Conservation (phyloP, 2,888 invertebrate genomes). For the Catocala sponsa region DNA sequence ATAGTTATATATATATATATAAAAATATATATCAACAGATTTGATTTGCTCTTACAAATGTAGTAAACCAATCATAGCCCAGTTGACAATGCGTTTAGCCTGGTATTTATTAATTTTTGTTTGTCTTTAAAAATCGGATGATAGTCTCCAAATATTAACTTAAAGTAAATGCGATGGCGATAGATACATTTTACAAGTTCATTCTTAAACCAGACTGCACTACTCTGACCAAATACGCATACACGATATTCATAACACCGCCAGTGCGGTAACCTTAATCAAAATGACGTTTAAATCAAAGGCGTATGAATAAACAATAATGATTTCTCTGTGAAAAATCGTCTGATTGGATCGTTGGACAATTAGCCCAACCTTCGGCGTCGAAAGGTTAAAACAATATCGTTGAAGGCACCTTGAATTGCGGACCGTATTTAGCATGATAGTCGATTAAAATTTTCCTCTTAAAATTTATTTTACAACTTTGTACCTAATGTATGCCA, state of each 20-base stretch:
- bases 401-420: conserved; percentile 62
- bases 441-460: conserved; percentile 18
- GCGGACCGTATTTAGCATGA: conserved; percentile 38
- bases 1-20: too few relatives aligned
- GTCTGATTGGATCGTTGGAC: conserved; percentile 69
- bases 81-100: too few relatives aligned
- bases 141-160: too few relatives aligned
- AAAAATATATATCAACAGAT: too few relatives aligned
- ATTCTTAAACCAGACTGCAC: too few relatives aligned
- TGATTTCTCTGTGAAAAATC: conserved; percentile 61
- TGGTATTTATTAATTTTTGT: too few relatives aligned
- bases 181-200: too few relatives aligned
- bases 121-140: too few relatives aligned
- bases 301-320: conserved; percentile 45
- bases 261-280: conserved; percentile 43
- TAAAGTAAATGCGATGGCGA: too few relatives aligned
- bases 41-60: too few relatives aligned
- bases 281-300: conserved; percentile 49
- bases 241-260: neutral
- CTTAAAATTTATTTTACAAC: conserved; percentile 13
- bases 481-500: conserved; percentile 2
- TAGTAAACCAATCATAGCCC: too few relatives aligned
- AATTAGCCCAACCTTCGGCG: conserved; percentile 61
- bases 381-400: conserved; percentile 62
- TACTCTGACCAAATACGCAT: too few relatives aligned